phyloP scores from a whole-genome alignment of 1,140 invertebrate genomes.

The Hycleus phaleratus region DNA sequence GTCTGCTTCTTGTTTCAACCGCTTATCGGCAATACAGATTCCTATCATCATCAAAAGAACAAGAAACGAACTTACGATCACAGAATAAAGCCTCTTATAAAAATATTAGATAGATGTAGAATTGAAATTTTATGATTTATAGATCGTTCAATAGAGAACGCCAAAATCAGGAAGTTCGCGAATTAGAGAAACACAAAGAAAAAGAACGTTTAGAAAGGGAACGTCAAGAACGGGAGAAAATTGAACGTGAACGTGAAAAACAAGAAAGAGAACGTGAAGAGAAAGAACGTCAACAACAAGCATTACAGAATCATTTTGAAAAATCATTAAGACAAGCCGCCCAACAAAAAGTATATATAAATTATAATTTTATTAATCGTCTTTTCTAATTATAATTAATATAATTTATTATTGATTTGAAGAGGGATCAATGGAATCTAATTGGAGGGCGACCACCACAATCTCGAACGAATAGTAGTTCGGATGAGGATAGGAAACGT shows the following conservation, averaged over 20 bases:
- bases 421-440: conserved; percentile 44
- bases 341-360: conserved; percentile 63
- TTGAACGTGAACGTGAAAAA: conserved; percentile 47
- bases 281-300: conserved; percentile 58
- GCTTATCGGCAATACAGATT: too few relatives aligned
- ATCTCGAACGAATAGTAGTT: conserved; percentile 35
- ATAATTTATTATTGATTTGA: conserved; percentile 1
- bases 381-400: not conserved
- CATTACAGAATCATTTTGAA: conserved; percentile 84
- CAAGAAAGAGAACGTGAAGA: conserved; percentile 50
- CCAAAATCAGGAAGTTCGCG: conserved; percentile 56
- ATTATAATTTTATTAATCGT: not conserved
- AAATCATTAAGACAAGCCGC: conserved; percentile 74
- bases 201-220: conserved; percentile 47
- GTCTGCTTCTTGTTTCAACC: too few relatives aligned
- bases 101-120: too few relatives aligned
- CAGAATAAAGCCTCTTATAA: too few relatives aligned
- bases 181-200: conserved; percentile 53
- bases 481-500: conserved; percentile 30
- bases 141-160: conserved; percentile 43
- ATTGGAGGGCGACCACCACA: conserved; percentile 42
- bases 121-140: too few relatives aligned
- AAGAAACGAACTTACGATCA: too few relatives aligned
- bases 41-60: too few relatives aligned
- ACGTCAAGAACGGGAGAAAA: conserved; percentile 40